Conservation (phyloP, 2,797 vertebrate species). For the Ataeniobius toweri region DNA sequence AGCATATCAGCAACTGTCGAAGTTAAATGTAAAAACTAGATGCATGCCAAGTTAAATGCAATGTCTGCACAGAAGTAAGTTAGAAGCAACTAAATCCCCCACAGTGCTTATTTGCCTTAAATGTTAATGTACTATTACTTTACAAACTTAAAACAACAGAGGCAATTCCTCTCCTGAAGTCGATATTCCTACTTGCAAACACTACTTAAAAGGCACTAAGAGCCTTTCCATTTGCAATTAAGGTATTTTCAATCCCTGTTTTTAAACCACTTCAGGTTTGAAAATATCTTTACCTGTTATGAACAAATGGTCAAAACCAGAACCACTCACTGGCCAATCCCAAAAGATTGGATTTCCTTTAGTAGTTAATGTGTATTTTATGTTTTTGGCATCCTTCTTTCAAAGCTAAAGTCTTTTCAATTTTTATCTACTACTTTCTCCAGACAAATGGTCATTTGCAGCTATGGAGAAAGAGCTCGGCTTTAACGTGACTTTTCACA, state of each 20-base stretch:
- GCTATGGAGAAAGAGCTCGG: neutral
- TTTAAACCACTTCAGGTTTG: neutral
- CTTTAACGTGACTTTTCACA: neutral
- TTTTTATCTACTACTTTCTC: neutral
- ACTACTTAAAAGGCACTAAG: neutral
- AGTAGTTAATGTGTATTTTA: neutral
- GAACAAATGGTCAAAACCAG: neutral
- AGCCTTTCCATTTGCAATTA: neutral
- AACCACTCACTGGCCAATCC: neutral
- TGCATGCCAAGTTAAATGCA: neutral
- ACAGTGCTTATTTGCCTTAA: neutral
- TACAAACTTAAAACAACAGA: neutral
- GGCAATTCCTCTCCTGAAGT: neutral
- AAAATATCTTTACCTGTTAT: constrained; percentile 3
- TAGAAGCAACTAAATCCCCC: constrained; percentile 5
- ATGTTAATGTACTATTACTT: neutral
- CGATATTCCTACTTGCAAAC: neutral
- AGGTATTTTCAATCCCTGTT: neutral
- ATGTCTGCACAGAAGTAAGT: neutral
- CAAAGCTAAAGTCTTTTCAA: neutral
- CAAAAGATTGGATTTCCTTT: neutral
- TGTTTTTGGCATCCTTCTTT: neutral
- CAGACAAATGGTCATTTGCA: neutral
- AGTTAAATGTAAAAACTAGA: constrained; percentile 33
- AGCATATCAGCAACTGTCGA: constrained; percentile 21